Evolutionary conservation across 2,797 vertebrate species (phyloP), one percentile per base, ranked within the genome.

Genomic region (Girardinus metallicus): DNA sequence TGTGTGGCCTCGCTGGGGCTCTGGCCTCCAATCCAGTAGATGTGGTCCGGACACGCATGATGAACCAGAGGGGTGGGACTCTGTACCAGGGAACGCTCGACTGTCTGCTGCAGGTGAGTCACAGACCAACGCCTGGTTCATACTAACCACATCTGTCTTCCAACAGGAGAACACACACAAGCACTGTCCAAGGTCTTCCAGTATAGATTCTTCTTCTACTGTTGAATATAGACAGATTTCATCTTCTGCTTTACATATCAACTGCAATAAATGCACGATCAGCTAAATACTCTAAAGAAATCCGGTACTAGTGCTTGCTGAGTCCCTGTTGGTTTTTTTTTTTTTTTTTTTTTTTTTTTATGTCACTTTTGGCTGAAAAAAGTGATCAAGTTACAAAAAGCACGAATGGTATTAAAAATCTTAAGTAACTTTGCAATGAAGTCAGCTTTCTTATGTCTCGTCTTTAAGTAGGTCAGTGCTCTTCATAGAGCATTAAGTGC

Each of bases 1-100:
- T 96, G 0, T 99, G 98, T 0, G 98, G 98, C 73, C 96, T 99
- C 83, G 98, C 98, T 0, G 98, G 98, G 4, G 98, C 98, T 73
- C 83, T 99, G 60, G 97, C 98, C 62, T 99, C 98, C 51, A 99
- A 99, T 91, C 98, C 98, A 0, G 97, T 99, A 89, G 98, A 99
- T 0, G 98, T 99, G 34, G 98, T 99, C 68, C 95, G 98, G 85
- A 99, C 98, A 0, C 96, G 98, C 49, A 98, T 98, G 97, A 99
- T 99, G 98, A 99, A 99, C 95, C 98, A 99, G 94, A 96, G 96
- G 82, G 98, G 98, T 73, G 97, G 87, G 36, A 91, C 96, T 0
- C 93, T 98, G 82, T 99, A 99, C 82, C 97, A 96, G 90, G 98
- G 98, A 80, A 99, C 98, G 0, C 83, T 99, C 93, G 97, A 98